phyloP scores from a whole-genome alignment of 2,888 invertebrate genomes.

The Oscheius sp. region DNA sequence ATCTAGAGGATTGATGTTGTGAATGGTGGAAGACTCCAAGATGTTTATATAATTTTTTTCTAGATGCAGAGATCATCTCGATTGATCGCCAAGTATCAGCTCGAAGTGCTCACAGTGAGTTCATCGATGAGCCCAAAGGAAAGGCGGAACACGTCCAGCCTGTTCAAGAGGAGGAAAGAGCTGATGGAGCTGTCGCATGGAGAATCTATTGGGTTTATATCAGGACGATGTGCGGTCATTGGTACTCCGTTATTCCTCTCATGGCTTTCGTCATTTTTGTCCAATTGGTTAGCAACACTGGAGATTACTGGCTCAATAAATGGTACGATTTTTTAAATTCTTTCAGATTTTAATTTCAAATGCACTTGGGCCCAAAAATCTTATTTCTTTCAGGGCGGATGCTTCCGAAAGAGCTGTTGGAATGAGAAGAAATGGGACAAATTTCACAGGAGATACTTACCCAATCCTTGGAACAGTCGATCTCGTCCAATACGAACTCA shows the following conservation, averaged over 20 bases:
- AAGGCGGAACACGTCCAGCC: constrained; percentile 27
- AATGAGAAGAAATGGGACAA: constrained; percentile 12
- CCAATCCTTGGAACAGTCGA: constrained; percentile 30
- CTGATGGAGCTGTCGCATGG: constrained; percentile 71
- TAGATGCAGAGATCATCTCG: constrained; percentile 19
- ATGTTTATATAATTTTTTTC: too few relatives aligned
- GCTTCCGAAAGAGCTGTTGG: constrained; percentile 26
- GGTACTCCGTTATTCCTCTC: constrained; percentile 71
- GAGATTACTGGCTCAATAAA: constrained; percentile 82
- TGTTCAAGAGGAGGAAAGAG: constrained; percentile 32
- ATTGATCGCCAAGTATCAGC: constrained; percentile 9
- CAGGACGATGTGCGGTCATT: constrained; percentile 75
- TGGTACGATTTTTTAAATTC: constrained; percentile 75
- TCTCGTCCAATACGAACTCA: constrained; percentile 33
- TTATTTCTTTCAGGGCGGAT: constrained; percentile 41
- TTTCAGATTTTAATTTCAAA: neutral
- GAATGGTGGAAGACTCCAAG: too few relatives aligned
- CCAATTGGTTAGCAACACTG: constrained; percentile 79
- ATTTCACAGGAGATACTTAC: constrained; percentile 15
- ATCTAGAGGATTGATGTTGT: too few relatives aligned
- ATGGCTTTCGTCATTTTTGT: constrained; percentile 77
- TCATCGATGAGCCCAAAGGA: constrained; percentile 8
- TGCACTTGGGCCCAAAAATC: too few relatives aligned
- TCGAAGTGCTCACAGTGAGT: neutral
- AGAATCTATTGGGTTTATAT: constrained; percentile 80